Conservation (phyloP, 2,888 invertebrate species). For the Leptopilina drosophilae region DNA sequence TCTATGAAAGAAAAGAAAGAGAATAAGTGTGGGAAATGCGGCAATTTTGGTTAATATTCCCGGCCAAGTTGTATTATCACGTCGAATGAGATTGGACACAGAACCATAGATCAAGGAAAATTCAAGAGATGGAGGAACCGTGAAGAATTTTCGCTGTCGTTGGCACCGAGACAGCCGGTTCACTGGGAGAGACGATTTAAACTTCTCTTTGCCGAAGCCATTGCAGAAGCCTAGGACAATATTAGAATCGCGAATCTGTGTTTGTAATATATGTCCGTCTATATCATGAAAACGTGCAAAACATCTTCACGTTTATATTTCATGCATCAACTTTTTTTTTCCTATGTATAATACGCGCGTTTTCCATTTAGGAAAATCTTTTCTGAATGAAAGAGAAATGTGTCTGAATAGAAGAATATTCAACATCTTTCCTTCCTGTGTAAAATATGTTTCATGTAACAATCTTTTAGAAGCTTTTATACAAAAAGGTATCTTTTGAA, state of each 20-base stretch:
- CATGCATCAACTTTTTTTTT: slow-evolving; percentile 12
- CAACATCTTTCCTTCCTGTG: background rate
- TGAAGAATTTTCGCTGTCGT: slow-evolving; percentile 49
- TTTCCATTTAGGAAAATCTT: slow-evolving; percentile 27
- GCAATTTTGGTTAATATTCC: slow-evolving; percentile 1
- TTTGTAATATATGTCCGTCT: slow-evolving; percentile 50
- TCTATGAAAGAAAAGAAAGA: background rate
- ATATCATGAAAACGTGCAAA: slow-evolving; percentile 38
- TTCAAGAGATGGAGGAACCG: slow-evolving; percentile 35
- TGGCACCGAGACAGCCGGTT: slow-evolving; percentile 65
- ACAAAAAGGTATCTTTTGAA: background rate
- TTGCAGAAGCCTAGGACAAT: slow-evolving; percentile 71
- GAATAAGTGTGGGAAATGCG: background rate
- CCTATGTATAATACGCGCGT: slow-evolving; percentile 1
- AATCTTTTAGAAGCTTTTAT: background rate
- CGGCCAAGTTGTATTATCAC: background rate
- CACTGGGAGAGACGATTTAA: slow-evolving; percentile 64
- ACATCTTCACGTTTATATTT: slow-evolving; percentile 35
- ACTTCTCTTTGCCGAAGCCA: slow-evolving; percentile 50
- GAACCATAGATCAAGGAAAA: slow-evolving; percentile 4
- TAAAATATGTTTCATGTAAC: background rate
- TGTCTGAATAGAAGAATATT: background rate
- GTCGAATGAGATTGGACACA: background rate
- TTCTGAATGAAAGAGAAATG: slow-evolving; percentile 24
- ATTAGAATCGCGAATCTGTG: slow-evolving; percentile 69